phyloP scores from a whole-genome alignment of 2,797 vertebrate genomes.

The Falco novaeseelandiae region DNA sequence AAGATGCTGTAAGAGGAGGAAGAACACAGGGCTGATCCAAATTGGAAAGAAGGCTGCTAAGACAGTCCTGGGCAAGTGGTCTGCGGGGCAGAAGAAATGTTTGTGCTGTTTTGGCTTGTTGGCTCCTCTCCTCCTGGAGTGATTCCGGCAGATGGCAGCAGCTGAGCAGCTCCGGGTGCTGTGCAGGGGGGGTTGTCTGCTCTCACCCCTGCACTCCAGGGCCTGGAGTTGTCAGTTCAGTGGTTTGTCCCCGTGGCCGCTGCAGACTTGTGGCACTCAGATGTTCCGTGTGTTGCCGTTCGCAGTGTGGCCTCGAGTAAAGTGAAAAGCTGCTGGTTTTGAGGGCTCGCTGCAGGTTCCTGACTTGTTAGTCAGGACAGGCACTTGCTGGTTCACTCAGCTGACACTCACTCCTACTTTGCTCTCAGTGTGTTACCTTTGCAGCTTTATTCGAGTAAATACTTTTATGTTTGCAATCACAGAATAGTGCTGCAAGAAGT shows the following conservation, averaged over 20 bases:
- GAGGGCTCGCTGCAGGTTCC: background rate
- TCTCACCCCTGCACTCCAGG: background rate
- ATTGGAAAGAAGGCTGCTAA: background rate
- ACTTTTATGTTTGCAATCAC: background rate
- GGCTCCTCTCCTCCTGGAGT: background rate
- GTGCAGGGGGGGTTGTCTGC: background rate
- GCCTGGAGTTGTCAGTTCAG: background rate
- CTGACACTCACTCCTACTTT: background rate
- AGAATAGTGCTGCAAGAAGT: background rate
- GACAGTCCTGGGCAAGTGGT: background rate
- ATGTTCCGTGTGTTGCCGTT: background rate
- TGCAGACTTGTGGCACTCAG: background rate
- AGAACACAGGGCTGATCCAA: background rate
- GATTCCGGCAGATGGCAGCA: slow-evolving; percentile 75
- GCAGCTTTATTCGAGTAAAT: background rate
- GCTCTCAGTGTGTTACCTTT: background rate
- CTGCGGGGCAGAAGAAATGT: background rate
- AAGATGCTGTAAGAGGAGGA: background rate
- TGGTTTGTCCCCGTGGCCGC: background rate
- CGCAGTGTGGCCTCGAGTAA: background rate
- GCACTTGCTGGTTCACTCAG: background rate
- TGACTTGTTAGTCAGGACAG: background rate
- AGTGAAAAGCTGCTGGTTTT: background rate
- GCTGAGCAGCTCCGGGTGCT: background rate
- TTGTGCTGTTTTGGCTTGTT: background rate